phyloP scores from a whole-genome alignment of 2,888 invertebrate genomes.

The Glyphotaelius pellucidus region DNA sequence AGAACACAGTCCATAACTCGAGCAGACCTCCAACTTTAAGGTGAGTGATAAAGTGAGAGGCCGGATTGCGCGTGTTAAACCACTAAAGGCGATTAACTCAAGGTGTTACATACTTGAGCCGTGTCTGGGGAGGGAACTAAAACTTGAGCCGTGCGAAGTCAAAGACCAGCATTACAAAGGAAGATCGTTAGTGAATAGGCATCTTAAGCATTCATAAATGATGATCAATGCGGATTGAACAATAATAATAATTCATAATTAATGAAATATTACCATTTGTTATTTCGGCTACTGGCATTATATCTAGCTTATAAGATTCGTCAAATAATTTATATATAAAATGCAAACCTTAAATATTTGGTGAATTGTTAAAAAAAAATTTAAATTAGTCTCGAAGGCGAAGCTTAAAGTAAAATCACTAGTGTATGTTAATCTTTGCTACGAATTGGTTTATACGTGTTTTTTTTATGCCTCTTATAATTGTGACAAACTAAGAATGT shows the following conservation, averaged over 20 bases:
- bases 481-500: no score
- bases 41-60: slow-evolving; percentile 41
- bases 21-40: slow-evolving; percentile 19
- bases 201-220: not conserved
- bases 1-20: not conserved
- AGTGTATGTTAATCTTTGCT: no score
- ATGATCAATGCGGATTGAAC: not conserved
- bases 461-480: no score
- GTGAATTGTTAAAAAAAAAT: no score
- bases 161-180: not conserved
- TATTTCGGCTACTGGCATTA: no score
- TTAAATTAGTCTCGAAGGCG: no score
- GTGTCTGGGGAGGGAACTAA: not conserved
- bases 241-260: not conserved
- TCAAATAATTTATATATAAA: no score
- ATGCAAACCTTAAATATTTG: no score
- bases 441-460: no score
- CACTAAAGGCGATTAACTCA: slow-evolving; percentile 31
- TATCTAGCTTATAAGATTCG: no score
- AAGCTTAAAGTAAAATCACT: no score
- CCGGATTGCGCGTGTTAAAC: slow-evolving; percentile 33
- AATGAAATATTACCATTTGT: no score
- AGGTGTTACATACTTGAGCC: slow-evolving; percentile 27
- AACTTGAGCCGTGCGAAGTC: not conserved
- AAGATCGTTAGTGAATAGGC: not conserved